Evolutionary conservation across 2,113 vertebrate genomes (phyloP), one percentile per base, ranked within the genome.

Genomic region (Australoheros scitulus): DNA sequence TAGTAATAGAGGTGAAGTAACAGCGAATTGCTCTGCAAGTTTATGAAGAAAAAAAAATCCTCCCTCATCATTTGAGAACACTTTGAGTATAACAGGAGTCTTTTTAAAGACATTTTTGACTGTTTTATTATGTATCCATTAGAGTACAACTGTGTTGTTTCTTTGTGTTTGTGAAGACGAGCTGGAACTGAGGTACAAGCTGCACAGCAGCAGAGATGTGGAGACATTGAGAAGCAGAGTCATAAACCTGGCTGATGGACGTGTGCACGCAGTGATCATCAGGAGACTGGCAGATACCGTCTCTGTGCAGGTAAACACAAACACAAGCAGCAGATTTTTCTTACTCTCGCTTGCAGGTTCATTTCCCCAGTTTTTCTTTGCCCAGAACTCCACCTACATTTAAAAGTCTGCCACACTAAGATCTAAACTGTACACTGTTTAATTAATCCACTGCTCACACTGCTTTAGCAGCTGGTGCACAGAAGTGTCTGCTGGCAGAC

Each of bases 141-240:
- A 6, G 3, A 55, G 26, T 55, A 32, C 47, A 55, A 72, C n/a
- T 55, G 43, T 34, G 43, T 50, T 78, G 13, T 58, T 57, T 1
- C 82, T 70, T 52, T 90, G 61, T 85, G 38, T 81, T 70, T 81
- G 18, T 82, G 36, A 81, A 96, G 95, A 90, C 24, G 91, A 94
- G 85, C 83, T 96, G 88, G 95, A 95, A 22, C 58, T 96, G 79
- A 86, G 83, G 87, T 95, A 96, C 90, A 95, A 92, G 83, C 56
- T 95, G 75, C 88, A 94, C 83, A 90, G 89, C 77, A 50, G 83
- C 90, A 81, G 90, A 85, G 92, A 94, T 0, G 88, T 72, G 2
- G 94, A 95, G 56, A 87, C 92, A 32, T 64, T 95, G 43, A 41
- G 61, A 72, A 92, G 94, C 70, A 83, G 59, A 32, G 78, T 74